These are phyloP conservation scores for Mesocricetus auratus DNA, from an alignment of 2,113 vertebrate species.

Conservation along the genomic window DNA sequence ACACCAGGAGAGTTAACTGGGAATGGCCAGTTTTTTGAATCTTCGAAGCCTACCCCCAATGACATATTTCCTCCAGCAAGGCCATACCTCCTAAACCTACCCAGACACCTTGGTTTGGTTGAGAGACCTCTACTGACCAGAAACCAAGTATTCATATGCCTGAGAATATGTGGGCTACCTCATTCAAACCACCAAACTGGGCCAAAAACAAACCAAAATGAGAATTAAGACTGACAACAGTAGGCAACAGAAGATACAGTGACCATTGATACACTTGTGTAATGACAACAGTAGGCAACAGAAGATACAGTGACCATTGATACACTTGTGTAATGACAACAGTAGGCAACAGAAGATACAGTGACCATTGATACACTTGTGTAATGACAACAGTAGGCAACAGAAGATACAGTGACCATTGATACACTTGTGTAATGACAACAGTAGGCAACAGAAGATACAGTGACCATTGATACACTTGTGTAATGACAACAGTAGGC, in stretches of 20 bases:
- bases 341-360: not conserved
- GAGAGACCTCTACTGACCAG: not conserved
- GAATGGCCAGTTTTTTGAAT: not conserved
- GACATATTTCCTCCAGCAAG: not conserved
- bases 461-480: not conserved
- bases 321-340: not conserved
- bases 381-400: not conserved
- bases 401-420: not conserved
- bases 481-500: not conserved
- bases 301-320: not conserved
- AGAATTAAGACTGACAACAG: not conserved
- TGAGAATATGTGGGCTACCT: not conserved
- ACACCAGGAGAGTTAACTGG: not conserved
- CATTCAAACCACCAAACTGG: not conserved
- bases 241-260: not conserved
- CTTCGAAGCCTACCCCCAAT: not conserved
- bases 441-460: not conserved
- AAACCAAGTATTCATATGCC: not conserved
- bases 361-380: not conserved
- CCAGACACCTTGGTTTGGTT: not conserved
- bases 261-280: not conserved
- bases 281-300: not conserved
- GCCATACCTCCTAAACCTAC: not conserved
- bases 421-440: not conserved
- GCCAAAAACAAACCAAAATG: not conserved